Percentiles rank a stretch among this genome's conserved stretches.
phyloP scores from a whole-genome alignment of 2,797 vertebrate genomes.

The Pantherophis vulpinus region DNA sequence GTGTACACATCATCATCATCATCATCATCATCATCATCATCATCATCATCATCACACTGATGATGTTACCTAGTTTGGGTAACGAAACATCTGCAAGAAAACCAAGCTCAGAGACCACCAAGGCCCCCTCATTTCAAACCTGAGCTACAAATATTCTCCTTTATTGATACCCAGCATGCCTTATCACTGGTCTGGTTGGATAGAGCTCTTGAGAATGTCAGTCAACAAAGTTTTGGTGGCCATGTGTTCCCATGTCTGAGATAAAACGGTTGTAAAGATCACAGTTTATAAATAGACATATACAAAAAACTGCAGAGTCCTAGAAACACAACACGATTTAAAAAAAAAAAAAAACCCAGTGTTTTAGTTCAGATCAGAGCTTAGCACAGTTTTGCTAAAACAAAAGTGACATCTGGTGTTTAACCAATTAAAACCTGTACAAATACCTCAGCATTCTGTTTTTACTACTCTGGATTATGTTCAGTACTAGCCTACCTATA shows the following conservation, averaged over 20 bases:
- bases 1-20: background rate
- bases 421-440: background rate
- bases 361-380: background rate
- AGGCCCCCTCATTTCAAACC: background rate
- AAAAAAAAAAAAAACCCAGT: background rate
- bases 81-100: background rate
- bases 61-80: background rate
- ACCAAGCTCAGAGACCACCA: background rate
- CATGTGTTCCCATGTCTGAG: background rate
- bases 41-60: background rate
- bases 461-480: background rate
- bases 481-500: background rate
- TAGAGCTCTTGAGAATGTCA: background rate
- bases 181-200: background rate
- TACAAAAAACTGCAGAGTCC: background rate
- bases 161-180: background rate
- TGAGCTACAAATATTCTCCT: background rate
- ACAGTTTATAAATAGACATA: background rate
- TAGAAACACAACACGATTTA: background rate
- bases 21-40: too few relatives aligned
- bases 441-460: background rate
- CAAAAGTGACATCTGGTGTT: background rate
- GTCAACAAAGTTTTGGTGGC: background rate
- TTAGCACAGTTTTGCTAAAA: background rate
- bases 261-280: background rate